A percentile compares a stretch with the other conserved stretches of the same genome.
phyloP scores from a whole-genome alignment of 2,113 vertebrate genomes.

The Haplochromis burtoni region DNA sequence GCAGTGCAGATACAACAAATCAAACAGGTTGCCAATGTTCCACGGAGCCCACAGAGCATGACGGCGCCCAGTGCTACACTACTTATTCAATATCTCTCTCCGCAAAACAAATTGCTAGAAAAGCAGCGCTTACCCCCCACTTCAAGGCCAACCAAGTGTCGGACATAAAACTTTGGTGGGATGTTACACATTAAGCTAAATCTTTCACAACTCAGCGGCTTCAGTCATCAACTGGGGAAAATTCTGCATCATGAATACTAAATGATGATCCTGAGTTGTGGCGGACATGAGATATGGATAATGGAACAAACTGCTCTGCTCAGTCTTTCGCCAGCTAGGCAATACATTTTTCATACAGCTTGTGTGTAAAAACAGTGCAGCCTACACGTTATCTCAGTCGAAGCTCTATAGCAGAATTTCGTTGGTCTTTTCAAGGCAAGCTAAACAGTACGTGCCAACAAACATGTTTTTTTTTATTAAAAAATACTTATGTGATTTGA shows the following conservation, averaged over 20 bases:
- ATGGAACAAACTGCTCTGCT: neutral
- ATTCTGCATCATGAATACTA: slow-evolving; percentile 6
- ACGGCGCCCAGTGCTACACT: neutral
- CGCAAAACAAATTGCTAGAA: slow-evolving; percentile 36
- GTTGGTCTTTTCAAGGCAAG: neutral
- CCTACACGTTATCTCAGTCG: rapidly evolving
- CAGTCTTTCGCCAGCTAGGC: neutral
- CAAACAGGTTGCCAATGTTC: slow-evolving; percentile 24
- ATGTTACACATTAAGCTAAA: slow-evolving; percentile 1
- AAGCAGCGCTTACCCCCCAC: slow-evolving; percentile 13
- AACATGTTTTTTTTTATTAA: neutral
- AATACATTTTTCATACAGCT: neutral
- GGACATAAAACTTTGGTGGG: slow-evolving; percentile 1
- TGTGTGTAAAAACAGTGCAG: neutral
- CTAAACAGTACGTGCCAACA: neutral
- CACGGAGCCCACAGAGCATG: slow-evolving; percentile 12
- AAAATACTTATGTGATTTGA: neutral
- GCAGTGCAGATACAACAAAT: slow-evolving; percentile 11
- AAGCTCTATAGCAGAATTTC: neutral
- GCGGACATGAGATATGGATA: neutral
- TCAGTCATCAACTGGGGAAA: neutral
- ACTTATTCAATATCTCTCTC: slow-evolving; percentile 22
- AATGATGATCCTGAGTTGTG: neutral
- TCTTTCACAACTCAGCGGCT: slow-evolving; percentile 15
- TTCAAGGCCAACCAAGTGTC: slow-evolving; percentile 31